phyloP scores from a whole-genome alignment of 1,140 invertebrate species.

The Leucophenga varia region DNA sequence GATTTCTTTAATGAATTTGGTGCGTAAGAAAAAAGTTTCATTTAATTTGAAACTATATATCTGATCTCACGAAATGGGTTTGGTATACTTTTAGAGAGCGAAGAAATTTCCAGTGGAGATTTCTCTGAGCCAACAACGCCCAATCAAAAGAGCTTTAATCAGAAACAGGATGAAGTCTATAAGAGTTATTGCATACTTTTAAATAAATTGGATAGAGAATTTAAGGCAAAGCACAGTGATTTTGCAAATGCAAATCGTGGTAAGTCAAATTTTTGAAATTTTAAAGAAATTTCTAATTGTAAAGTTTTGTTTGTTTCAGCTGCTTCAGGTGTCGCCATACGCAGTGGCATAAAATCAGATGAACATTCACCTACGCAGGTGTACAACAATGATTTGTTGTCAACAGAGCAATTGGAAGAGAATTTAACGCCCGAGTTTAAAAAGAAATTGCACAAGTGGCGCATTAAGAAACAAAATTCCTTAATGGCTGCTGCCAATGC shows the following conservation, averaged over 20 bases:
- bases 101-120: conserved; percentile 53
- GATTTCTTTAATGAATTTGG: conserved; percentile 65
- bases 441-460: conserved; percentile 83
- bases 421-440: conserved; percentile 74
- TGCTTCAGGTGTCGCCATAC: conserved; percentile 39
- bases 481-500: conserved; percentile 12
- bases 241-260: conserved; percentile 60
- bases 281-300: no score
- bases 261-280: no score
- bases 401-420: conserved; percentile 60
- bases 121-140: conserved; percentile 50
- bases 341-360: conserved; percentile 44
- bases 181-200: conserved; percentile 66
- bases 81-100: conserved; percentile 39
- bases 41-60: not conserved
- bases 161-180: conserved; percentile 60
- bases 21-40: conserved; percentile 28
- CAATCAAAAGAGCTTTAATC: conserved; percentile 40
- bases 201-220: conserved; percentile 70
- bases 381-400: conserved; percentile 31
- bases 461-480: conserved; percentile 65
- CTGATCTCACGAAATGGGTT: not conserved
- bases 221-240: conserved; percentile 70
- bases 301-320: not conserved
- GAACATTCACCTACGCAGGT: conserved; percentile 41